Evolutionary conservation across 2,113 vertebrate species (phyloP).

Genomic region (Capreolus pygargus): DNA sequence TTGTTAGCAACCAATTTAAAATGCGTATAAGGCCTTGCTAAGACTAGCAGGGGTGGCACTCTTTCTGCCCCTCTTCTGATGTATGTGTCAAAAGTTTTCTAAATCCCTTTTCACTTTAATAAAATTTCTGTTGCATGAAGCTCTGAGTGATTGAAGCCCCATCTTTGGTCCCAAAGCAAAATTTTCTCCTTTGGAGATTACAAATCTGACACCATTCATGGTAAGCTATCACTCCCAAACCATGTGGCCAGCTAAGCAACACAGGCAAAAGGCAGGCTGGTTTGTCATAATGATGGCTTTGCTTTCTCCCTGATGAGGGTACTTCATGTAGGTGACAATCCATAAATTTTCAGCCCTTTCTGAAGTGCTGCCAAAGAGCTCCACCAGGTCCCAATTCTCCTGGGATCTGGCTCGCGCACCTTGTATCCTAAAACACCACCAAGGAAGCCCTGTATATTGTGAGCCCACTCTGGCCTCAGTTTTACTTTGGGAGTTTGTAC

Average conservation of each 20-base stretch:
- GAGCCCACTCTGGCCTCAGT: not conserved
- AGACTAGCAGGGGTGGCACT: no score
- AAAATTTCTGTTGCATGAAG: no score
- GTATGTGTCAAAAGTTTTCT: no score
- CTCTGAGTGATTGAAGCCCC: no score
- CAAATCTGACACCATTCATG: no score
- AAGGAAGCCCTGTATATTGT: not conserved
- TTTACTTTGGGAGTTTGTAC: not conserved
- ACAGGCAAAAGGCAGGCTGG: not conserved
- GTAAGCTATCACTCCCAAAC: not conserved
- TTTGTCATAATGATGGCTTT: not conserved
- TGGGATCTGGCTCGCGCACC: not conserved
- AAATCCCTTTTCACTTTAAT: no score
- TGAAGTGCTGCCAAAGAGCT: not conserved
- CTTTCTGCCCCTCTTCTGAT: no score
- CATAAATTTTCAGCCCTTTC: not conserved
- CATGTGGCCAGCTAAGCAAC: not conserved
- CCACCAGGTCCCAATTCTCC: not conserved
- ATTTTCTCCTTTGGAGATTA: no score
- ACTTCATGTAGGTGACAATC: not conserved
- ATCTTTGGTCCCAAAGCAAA: no score
- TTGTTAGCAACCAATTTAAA: no score
- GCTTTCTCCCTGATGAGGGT: not conserved
- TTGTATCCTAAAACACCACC: not conserved
- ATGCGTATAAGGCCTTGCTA: no score